A percentile compares a stretch with the other conserved stretches of the same genome.
phyloP scores from a whole-genome alignment of 1,140 invertebrate genomes.

The Eueides isabella region DNA sequence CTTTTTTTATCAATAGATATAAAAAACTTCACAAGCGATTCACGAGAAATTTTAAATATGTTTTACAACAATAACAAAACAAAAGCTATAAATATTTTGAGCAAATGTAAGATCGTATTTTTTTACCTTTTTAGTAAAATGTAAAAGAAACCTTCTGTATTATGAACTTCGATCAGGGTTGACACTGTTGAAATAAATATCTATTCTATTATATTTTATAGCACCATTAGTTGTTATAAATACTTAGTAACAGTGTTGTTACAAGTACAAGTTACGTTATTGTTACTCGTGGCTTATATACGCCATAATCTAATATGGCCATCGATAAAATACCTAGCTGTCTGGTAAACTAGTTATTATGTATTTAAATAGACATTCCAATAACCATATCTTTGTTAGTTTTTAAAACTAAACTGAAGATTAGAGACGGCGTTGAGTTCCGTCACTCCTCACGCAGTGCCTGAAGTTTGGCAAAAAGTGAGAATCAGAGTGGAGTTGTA shows the following conservation, averaged over 20 bases:
- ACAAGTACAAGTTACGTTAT: not conserved
- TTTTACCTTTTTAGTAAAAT: too few species aligned
- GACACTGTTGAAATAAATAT: not conserved
- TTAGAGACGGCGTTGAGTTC: too few species aligned
- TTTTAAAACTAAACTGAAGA: too few species aligned
- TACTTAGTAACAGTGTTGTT: not conserved
- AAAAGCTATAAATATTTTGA: too few species aligned
- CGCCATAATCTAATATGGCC: not conserved
- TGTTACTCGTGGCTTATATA: not conserved
- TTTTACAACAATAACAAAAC: not conserved
- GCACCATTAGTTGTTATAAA: too few species aligned
- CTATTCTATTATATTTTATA: not conserved
- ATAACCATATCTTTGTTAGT: not conserved
- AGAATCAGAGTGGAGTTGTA: too few species aligned
- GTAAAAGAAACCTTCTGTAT: constrained; percentile 19
- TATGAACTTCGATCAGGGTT: constrained; percentile 20
- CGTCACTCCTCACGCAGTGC: too few species aligned
- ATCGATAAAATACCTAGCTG: not conserved
- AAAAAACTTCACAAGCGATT: too few species aligned
- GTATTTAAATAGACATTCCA: constrained; percentile 5
- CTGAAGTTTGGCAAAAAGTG: too few species aligned
- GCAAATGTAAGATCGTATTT: too few species aligned
- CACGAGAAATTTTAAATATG: too few species aligned
- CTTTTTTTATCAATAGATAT: too few species aligned
- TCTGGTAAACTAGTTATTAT: constrained; percentile 5